phyloP scores from a whole-genome alignment of 2,113 vertebrate species.

The Bos javanicus region DNA sequence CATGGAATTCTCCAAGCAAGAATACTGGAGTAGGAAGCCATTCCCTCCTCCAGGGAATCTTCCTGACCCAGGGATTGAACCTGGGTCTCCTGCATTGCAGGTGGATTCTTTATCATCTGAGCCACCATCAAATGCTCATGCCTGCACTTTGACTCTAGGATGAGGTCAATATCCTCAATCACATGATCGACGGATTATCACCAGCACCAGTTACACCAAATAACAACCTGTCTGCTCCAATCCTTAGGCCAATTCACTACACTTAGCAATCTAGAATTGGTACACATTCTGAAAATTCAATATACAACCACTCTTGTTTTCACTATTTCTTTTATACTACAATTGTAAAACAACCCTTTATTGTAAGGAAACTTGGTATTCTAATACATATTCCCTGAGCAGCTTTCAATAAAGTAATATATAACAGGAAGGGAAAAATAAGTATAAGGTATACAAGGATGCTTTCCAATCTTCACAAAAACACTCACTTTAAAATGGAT shows the following conservation, averaged over 20 bases:
- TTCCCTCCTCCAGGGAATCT: background rate
- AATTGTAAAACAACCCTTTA: background rate
- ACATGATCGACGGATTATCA: slow-evolving; percentile 69
- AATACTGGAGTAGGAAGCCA: background rate
- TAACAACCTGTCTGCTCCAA: slow-evolving; percentile 72
- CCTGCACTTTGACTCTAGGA: background rate
- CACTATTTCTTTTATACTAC: background rate
- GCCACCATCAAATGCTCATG: slow-evolving; percentile 40
- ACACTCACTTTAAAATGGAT: background rate
- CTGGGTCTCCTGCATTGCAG: background rate
- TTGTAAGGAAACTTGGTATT: background rate
- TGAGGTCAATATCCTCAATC: slow-evolving; percentile 68
- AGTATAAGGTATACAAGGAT: background rate
- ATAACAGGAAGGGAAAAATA: slow-evolving; percentile 30
- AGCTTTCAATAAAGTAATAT: slow-evolving; percentile 5
- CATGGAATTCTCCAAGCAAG: background rate
- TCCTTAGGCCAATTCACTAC: slow-evolving; percentile 66
- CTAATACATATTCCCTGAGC: background rate
- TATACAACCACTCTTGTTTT: background rate
- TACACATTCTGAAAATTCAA: slow-evolving; percentile 19
- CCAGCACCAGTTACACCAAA: slow-evolving; percentile 66
- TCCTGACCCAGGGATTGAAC: background rate
- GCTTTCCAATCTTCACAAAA: slow-evolving; percentile 12
- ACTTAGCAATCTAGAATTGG: background rate
- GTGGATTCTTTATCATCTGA: background rate